A percentile compares a stretch with the other conserved stretches of the same genome.
phyloP scores from a whole-genome alignment of 2,888 invertebrate species.

The Thymelicus sylvestris region DNA sequence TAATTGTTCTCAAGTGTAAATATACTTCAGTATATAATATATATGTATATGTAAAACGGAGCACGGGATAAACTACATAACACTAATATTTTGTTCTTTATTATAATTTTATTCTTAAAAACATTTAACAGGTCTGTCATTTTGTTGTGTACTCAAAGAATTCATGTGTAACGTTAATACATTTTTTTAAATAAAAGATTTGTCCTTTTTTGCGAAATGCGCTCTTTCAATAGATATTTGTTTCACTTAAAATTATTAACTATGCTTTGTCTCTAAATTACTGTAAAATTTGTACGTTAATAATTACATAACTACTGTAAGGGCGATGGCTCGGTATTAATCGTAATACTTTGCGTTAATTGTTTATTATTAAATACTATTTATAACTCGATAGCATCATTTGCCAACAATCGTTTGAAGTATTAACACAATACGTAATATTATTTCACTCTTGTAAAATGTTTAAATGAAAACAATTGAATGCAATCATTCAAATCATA shows the following conservation, averaged over 20 bases:
- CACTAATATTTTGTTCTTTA: not conserved
- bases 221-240: not conserved
- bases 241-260: not conserved
- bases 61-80: too few species aligned
- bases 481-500: not conserved
- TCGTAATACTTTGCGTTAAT: constrained; percentile 5
- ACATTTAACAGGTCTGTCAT: not conserved
- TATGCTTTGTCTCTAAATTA: constrained; percentile 30
- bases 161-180: not conserved
- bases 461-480: not conserved
- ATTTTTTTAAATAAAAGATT: not conserved
- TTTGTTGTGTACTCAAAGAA: not conserved
- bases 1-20: too few species aligned
- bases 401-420: too few species aligned
- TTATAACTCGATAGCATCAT: too few species aligned
- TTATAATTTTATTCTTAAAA: not conserved
- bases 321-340: constrained; percentile 1
- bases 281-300: constrained; percentile 48
- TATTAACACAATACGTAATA: too few species aligned
- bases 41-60: too few species aligned
- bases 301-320: constrained; percentile 10
- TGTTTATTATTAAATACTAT: too few species aligned
- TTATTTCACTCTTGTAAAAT: not conserved
- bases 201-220: too few species aligned
- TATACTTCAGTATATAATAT: not conserved